Evolutionary conservation across 2,797 vertebrate genomes (phyloP), one percentile per base, ranked within the genome.

Genomic region (Petrocephalus sullivani): DNA sequence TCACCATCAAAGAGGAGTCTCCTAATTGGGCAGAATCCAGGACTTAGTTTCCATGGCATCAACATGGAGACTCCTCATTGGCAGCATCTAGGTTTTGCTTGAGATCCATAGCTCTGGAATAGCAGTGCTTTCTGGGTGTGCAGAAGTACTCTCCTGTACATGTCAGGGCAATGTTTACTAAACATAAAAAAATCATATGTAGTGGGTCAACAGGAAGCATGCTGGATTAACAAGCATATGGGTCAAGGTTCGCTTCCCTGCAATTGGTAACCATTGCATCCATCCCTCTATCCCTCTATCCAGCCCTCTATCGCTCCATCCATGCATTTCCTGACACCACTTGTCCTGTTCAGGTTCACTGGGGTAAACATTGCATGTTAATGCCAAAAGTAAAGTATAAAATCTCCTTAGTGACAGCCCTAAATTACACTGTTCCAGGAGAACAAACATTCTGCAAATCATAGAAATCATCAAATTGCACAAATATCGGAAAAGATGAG

Each of bases 21-120:
- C 49, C 78, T 23, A 7, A 67, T 67, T 7, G 91, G 92, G 88
- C 19, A 67, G 90, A 93, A 89, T 78, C 86, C 57, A 21, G 14
- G 64, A 33, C 61, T 61, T 91, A 75, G 64, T 53, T 83, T n/a
- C 87, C 87, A 61, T 61, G 21, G 19, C 58, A 0, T 23, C 16
- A 23, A 19, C n/a, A 19, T n/a, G 3, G 58, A 61, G 58, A 9
- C 53, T 54, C 9, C 8, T 8, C 5, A 19, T 81, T 81, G 75
- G 46, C 46, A 8, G 14, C 7, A n/a, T 46, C 1, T 37, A 19
- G 33, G 3, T 61, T 19, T 16, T 10, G 41, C 41, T 41, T 41
- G 41, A 4, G 23, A 67, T 67, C 61, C 28, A 33, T 33, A 33
- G 3, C 28, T 67, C 3, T 33, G 12, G 23, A 67, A 67, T 67